Evolutionary conservation across 2,797 vertebrate genomes (phyloP).

Genomic region (Toxotes lorentzi): DNA sequence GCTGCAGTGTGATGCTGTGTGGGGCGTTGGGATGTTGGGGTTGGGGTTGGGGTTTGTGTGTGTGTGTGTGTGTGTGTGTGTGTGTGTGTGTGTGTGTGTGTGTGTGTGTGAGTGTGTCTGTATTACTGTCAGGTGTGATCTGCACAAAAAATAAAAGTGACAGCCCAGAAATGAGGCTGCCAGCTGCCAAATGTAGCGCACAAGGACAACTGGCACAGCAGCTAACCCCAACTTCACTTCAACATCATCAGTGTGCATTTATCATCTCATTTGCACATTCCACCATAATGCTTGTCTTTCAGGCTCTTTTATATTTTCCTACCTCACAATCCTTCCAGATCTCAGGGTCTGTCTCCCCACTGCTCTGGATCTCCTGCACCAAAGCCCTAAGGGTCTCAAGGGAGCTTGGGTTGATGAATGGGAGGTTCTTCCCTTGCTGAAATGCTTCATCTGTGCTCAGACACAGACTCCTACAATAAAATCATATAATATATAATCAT

Average conservation of each 20-base stretch:
- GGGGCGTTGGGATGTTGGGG: not conserved
- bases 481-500: not conserved
- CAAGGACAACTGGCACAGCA: constrained; percentile 37
- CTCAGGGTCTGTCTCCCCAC: constrained; percentile 87
- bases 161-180: constrained; percentile 62
- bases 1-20: constrained; percentile 38
- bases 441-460: constrained; percentile 85
- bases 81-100: not conserved
- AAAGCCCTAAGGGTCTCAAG: constrained; percentile 88
- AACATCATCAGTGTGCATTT: not conserved
- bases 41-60: no score
- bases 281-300: not conserved
- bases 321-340: constrained; percentile 95
- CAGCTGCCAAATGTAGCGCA: constrained; percentile 44
- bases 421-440: constrained; percentile 87
- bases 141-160: constrained; percentile 53
- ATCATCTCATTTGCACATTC: not conserved
- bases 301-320: constrained; percentile 30
- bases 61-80: not conserved
- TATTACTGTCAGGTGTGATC: constrained; percentile 59
- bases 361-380: constrained; percentile 89
- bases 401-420: constrained; percentile 88
- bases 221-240: constrained; percentile 32
- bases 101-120: constrained; percentile 9
- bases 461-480: constrained; percentile 80